Conservation (phyloP, 2,888 invertebrate species). For the Capitulum mitella region DNA sequence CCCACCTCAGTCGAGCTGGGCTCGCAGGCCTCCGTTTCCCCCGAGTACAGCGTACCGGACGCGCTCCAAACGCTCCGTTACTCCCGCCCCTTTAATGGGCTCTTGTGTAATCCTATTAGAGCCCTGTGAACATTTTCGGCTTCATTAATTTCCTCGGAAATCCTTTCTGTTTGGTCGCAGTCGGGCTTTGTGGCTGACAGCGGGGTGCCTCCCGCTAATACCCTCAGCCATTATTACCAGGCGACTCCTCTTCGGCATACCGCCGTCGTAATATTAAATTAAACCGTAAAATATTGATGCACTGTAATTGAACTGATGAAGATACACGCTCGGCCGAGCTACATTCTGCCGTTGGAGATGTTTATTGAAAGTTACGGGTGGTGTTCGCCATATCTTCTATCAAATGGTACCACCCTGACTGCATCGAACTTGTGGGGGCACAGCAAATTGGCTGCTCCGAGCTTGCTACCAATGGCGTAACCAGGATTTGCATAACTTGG, state of each 20-base stretch:
- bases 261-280: slow-evolving; percentile 7
- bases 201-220: background rate
- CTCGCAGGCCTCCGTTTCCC: too few relatives aligned
- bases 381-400: background rate
- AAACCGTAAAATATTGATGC: slow-evolving; percentile 16
- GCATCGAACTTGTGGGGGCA: too few relatives aligned
- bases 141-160: slow-evolving; percentile 2
- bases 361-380: background rate
- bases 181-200: background rate
- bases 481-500: too few relatives aligned
- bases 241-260: background rate
- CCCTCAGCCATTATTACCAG: background rate
- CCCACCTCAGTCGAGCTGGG: too few relatives aligned
- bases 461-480: too few relatives aligned
- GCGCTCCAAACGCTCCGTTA: too few relatives aligned
- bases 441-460: too few relatives aligned
- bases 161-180: background rate
- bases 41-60: too few relatives aligned
- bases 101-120: slow-evolving; percentile 22
- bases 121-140: slow-evolving; percentile 14
- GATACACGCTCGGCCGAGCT: background rate
- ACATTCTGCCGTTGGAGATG: background rate
- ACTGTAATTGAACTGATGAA: slow-evolving; percentile 19
- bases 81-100: slow-evolving; percentile 19
- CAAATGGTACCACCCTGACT: background rate